Base-by-base conservation (phyloP, 1,140 invertebrate genomes). In the Hermetia illucens region DNA sequence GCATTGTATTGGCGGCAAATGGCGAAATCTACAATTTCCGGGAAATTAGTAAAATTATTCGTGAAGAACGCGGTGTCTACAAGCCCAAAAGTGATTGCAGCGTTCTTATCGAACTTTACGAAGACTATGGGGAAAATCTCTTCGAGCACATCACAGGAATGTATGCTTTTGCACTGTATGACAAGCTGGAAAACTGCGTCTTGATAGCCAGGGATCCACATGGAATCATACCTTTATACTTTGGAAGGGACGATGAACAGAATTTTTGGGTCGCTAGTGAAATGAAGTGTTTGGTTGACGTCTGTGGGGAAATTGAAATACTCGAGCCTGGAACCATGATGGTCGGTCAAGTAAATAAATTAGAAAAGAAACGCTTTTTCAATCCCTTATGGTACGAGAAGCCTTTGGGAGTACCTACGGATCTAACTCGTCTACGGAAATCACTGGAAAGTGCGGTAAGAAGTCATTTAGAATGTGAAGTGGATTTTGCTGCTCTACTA, bases 151-250 rank as follows among this genome's bases (percentile, higher is more conserved):
- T 86, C 1, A 82, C 82, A 48, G 89, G 87, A 5, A 87, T 89
- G 16, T 94, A 86, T 64, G 77, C 79, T n/a, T 90, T 93, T 62
- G 79, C 79, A 49, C 57, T 94, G 16, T 61, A 90, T 21, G 88
- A 93, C 52, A 68, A 75, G 2, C 64, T 73, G 33, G 74, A 74
- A 18, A 72, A 69, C 45, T 75, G 72, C 55, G 61, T 91, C 19
- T 69, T 77, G 34, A 51, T 88, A 10, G 85, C 75, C 1, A 70
- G 89, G 42, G 88, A 93, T 70, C 87, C 87, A 0, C 89, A 79
- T 56, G 90, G 89, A 8, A 81, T 94, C 1, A 69, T 86, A 38
- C 87, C 90, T 2, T 50, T 86, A 16, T 64, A 62, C 34, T 69
- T 68, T 43, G 62, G 69, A 17, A 51, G 63, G 30, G 64, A 70